Evolutionary conservation across 2,888 invertebrate species (phyloP), one percentile per base, ranked within the genome.

Genomic region (Halocaridina rubra): DNA sequence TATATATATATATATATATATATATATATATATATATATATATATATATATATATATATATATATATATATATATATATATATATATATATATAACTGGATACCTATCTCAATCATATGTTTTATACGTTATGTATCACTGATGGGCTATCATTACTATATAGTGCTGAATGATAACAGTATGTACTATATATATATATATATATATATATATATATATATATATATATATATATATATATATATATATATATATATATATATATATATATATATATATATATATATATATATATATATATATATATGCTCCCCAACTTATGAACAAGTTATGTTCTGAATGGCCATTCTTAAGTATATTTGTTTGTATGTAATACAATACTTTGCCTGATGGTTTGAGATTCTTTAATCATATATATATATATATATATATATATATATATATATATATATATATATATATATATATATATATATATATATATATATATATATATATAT

Each of bases 21-120:
- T 29, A 64, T 29, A 64, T 29, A 64, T 64, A 64, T 64, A 64
- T 64, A 64, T 64, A 64, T 64, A 64, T 64, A 64, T 64, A 64
- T 64, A 64, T 64, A 64, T 64, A 64, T 64, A 64, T 64, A 64
- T 64, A 64, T 64, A 64, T 64, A 29, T 64, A 64, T 64, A 64
- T 64, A 64, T 64, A 64, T 13, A 64, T 8, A 64, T 64, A 53
- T 13, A 64, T 13, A 64, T 5, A 64, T n/a, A n/a, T n/a, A n/a
- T n/a, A n/a, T n/a, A n/a, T n/a, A n/a, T n/a, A n/a, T n/a, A n/a
- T n/a, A n/a, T n/a, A n/a, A n/a, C n/a, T n/a, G n/a, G n/a, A n/a
- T n/a, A n/a, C n/a, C n/a, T n/a, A n/a, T n/a, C n/a, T n/a, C n/a
- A n/a, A n/a, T n/a, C n/a, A n/a, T n/a, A n/a, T n/a, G n/a, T n/a